Percentiles rank a stretch among this genome's conserved stretches.
phyloP scores from a whole-genome alignment of 1,140 invertebrate genomes.

The Leptinotarsa undecemlineata region DNA sequence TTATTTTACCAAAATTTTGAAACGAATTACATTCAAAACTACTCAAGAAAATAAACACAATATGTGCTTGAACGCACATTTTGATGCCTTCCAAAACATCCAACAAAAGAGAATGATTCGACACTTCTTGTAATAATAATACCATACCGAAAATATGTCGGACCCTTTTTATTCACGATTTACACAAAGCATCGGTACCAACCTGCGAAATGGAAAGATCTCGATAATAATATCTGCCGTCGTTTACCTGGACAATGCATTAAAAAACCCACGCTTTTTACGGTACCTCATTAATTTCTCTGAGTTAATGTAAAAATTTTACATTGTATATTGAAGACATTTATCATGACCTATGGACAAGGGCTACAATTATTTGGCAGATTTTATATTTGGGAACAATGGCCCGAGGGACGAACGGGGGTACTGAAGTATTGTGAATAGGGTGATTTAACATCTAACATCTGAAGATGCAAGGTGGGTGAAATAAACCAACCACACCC shows the following conservation, averaged over 20 bases:
- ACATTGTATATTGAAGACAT: constrained; percentile 26
- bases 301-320: constrained; percentile 21
- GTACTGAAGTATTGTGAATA: constrained; percentile 6
- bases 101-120: background rate
- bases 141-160: background rate
- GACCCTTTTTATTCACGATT: constrained; percentile 1
- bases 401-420: constrained; percentile 28
- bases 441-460: constrained; percentile 30
- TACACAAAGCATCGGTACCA: background rate
- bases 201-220: constrained; percentile 1
- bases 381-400: constrained; percentile 31
- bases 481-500: constrained; percentile 40
- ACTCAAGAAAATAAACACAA: background rate
- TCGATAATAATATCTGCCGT: background rate
- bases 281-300: constrained; percentile 19
- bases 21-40: background rate
- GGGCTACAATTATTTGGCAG: constrained; percentile 39
- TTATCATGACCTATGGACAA: constrained; percentile 32
- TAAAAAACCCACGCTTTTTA: constrained; percentile 19
- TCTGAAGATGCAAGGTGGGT: constrained; percentile 41
- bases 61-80: background rate
- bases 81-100: background rate
- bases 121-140: background rate
- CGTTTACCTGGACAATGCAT: constrained; percentile 3
- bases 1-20: no score